A percentile compares a stretch with the other conserved stretches of the same genome.
phyloP scores from a whole-genome alignment of 1,140 invertebrate species.

The Lysiphlebus fabarum region DNA sequence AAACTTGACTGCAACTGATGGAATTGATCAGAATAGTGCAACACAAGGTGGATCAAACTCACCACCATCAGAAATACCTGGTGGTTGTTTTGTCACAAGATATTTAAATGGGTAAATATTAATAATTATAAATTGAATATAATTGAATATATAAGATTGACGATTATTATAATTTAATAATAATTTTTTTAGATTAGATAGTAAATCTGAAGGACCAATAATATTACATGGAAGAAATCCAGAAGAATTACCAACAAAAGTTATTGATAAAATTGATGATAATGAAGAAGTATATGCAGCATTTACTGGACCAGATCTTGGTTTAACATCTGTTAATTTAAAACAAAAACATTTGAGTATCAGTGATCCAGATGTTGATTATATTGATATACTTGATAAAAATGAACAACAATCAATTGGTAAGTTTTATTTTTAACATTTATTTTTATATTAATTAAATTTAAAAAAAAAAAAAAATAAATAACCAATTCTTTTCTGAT shows the following conservation, averaged over 20 bases:
- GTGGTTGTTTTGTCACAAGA: slow-evolving; percentile 69
- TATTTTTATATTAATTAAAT: background rate
- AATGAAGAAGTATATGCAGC: slow-evolving; percentile 62
- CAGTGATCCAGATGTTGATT: slow-evolving; percentile 70
- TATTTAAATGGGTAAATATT: slow-evolving; percentile 68
- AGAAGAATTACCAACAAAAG: slow-evolving; percentile 62
- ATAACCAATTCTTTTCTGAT: background rate
- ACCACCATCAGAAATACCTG: slow-evolving; percentile 53
- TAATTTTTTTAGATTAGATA: slow-evolving; percentile 44
- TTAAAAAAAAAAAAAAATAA: background rate
- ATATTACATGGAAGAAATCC: slow-evolving; percentile 66
- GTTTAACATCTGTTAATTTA: slow-evolving; percentile 69
- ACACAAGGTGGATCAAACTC: slow-evolving; percentile 35
- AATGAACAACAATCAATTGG: slow-evolving; percentile 52
- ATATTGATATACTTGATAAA: slow-evolving; percentile 68
- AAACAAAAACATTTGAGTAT: slow-evolving; percentile 65
- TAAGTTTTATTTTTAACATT: slow-evolving; percentile 31
- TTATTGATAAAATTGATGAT: slow-evolving; percentile 56
- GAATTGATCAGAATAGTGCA: slow-evolving; percentile 49
- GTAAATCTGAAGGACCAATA: slow-evolving; percentile 57
- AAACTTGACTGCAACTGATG: slow-evolving; percentile 57
- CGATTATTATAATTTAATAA: background rate
- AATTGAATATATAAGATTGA: slow-evolving; percentile 21
- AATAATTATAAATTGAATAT: background rate
- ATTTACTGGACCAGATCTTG: slow-evolving; percentile 74